These are phyloP conservation scores for Danaus plexippus DNA, from an alignment of 1,140 invertebrate genomes.

Conservation along the genomic window DNA sequence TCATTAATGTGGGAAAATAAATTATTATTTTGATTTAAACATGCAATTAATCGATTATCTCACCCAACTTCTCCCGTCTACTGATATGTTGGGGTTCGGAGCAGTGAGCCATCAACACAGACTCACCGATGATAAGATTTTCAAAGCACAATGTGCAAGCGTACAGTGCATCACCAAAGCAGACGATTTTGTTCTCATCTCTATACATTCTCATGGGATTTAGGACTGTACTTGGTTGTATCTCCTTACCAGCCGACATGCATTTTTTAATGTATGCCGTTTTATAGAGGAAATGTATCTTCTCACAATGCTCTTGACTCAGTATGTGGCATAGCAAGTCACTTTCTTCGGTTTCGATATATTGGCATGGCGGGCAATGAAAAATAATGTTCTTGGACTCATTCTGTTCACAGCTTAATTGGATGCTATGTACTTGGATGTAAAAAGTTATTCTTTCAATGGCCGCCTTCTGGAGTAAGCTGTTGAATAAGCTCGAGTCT, in stretches of 20 bases:
- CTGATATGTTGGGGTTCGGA: slow-evolving; percentile 38
- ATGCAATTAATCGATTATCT: slow-evolving; percentile 34
- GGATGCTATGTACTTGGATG: slow-evolving; percentile 57
- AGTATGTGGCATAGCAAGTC: slow-evolving; percentile 50
- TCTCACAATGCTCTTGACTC: slow-evolving; percentile 53
- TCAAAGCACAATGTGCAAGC: slow-evolving; percentile 61
- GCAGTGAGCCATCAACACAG: slow-evolving; percentile 55
- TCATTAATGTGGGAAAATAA: slow-evolving; percentile 8
- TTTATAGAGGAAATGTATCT: slow-evolving; percentile 62
- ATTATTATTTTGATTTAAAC: slow-evolving; percentile 5
- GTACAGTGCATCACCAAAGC: slow-evolving; percentile 61
- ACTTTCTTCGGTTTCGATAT: slow-evolving; percentile 42
- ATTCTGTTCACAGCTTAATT: slow-evolving; percentile 35
- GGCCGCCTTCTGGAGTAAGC: slow-evolving; percentile 47
- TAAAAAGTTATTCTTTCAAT: slow-evolving; percentile 61
- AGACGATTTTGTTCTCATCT: slow-evolving; percentile 65
- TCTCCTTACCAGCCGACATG: slow-evolving; percentile 47
- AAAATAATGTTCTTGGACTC: slow-evolving; percentile 47
- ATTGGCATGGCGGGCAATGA: slow-evolving; percentile 46
- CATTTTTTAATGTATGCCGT: slow-evolving; percentile 64
- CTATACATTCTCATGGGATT: slow-evolving; percentile 63
- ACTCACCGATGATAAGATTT: slow-evolving; percentile 56
- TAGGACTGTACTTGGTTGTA: slow-evolving; percentile 57
- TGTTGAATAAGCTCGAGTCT: slow-evolving; percentile 40
- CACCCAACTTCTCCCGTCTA: slow-evolving; percentile 35